phyloP scores from a whole-genome alignment of 1,140 invertebrate species.

The Anadara kagoshimensis region DNA sequence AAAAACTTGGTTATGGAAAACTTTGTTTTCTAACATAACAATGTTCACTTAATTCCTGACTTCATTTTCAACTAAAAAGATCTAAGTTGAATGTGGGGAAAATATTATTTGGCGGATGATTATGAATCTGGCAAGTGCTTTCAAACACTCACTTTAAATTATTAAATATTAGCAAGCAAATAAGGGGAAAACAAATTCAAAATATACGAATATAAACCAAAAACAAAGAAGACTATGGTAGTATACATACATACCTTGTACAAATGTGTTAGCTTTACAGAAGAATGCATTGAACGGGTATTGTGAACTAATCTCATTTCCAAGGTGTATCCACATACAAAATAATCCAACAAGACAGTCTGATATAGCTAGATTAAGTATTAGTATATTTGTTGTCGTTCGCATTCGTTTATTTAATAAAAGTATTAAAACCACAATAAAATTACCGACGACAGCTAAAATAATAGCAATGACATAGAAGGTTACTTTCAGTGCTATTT shows the following conservation, averaged over 20 bases:
- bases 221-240: too few relatives aligned
- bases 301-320: constrained; percentile 55
- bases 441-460: constrained; percentile 38
- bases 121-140: too few relatives aligned
- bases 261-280: constrained; percentile 74
- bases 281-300: constrained; percentile 72
- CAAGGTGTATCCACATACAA: constrained; percentile 76
- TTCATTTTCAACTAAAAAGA: too few relatives aligned
- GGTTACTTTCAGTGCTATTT: constrained; percentile 51
- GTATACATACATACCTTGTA: constrained; percentile 73
- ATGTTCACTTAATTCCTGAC: too few relatives aligned
- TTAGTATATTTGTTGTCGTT: constrained; percentile 86
- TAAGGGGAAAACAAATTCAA: too few relatives aligned
- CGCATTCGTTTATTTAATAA: constrained; percentile 53
- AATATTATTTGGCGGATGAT: too few relatives aligned
- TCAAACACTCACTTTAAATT: too few relatives aligned
- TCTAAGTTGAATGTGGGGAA: too few relatives aligned
- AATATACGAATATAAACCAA: too few relatives aligned
- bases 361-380: constrained; percentile 92
- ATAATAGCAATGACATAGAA: constrained; percentile 57
- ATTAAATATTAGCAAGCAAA: too few relatives aligned
- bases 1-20: too few relatives aligned
- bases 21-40: too few relatives aligned
- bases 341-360: constrained; percentile 82
- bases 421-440: constrained; percentile 40